phyloP scores from a whole-genome alignment of 2,888 invertebrate genomes.

The Cotesia congregata region DNA sequence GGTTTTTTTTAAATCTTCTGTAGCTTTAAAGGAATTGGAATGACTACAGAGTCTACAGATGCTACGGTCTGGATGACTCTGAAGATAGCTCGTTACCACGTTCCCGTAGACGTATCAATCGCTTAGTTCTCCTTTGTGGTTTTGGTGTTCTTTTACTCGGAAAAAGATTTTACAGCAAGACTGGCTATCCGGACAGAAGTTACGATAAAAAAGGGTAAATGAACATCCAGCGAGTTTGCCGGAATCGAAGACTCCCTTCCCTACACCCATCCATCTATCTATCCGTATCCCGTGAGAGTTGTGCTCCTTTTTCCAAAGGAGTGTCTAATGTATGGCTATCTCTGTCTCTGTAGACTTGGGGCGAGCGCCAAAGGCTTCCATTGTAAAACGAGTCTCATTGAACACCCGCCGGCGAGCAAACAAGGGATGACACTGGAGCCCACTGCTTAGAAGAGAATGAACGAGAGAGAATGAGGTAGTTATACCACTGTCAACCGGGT shows the following conservation, averaged over 20 bases:
- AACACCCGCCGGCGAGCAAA: conserved; percentile 53
- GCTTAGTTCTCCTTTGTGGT: conserved; percentile 7
- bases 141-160: conserved; percentile 14
- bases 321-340: conserved; percentile 1
- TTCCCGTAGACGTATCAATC: conserved; percentile 42
- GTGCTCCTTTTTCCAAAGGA: conserved; percentile 12
- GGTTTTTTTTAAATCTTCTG: too few species aligned
- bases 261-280: too few species aligned
- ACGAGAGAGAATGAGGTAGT: conserved; percentile 27
- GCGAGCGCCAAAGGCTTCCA: conserved; percentile 59
- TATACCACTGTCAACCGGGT: conserved; percentile 21
- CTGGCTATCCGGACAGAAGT: conserved; percentile 2
- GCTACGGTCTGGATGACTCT: conserved; percentile 19
- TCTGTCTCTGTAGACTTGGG: conserved; percentile 19
- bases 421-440: conserved; percentile 57
- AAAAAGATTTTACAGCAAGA: background rate
- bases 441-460: conserved; percentile 52
- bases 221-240: conserved; percentile 13
- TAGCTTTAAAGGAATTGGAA: conserved; percentile 33
- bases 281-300: conserved; percentile 1
- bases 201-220: conserved; percentile 11
- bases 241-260: background rate
- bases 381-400: conserved; percentile 66
- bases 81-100: conserved; percentile 41
- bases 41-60: conserved; percentile 32